These are phyloP conservation scores for Lepeophtheirus salmonis DNA, from an alignment of 1,140 invertebrate genomes.

Conservation along the genomic window DNA sequence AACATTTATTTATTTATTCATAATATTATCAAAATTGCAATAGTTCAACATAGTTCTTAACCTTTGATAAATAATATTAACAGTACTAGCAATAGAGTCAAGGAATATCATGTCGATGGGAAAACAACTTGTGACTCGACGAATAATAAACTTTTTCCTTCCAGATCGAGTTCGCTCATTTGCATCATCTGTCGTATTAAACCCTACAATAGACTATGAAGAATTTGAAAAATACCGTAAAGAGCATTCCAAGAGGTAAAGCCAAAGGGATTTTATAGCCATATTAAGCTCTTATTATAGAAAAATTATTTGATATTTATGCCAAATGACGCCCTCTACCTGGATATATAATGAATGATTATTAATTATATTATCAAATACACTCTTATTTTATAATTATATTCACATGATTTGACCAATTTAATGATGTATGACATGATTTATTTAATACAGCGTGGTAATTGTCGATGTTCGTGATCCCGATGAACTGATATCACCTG, in stretches of 20 bases:
- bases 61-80: not conserved
- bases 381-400: not conserved
- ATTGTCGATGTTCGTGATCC: not conserved
- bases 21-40: no score
- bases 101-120: not conserved
- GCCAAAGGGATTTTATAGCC: no score
- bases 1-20: not conserved
- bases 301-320: no score
- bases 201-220: not conserved
- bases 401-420: not conserved
- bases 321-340: no score
- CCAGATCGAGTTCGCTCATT: not conserved
- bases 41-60: not conserved
- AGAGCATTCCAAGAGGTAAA: not conserved
- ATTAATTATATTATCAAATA: not conserved
- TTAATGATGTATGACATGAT: not conserved
- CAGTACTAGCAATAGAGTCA: not conserved
- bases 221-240: not conserved
- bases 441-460: not conserved
- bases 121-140: not conserved
- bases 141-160: not conserved
- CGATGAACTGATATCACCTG: not conserved
- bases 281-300: no score
- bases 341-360: no score
- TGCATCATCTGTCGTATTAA: not conserved